Evolutionary conservation across 2,888 invertebrate genomes (phyloP).

Genomic region (Crepidodera aurea): DNA sequence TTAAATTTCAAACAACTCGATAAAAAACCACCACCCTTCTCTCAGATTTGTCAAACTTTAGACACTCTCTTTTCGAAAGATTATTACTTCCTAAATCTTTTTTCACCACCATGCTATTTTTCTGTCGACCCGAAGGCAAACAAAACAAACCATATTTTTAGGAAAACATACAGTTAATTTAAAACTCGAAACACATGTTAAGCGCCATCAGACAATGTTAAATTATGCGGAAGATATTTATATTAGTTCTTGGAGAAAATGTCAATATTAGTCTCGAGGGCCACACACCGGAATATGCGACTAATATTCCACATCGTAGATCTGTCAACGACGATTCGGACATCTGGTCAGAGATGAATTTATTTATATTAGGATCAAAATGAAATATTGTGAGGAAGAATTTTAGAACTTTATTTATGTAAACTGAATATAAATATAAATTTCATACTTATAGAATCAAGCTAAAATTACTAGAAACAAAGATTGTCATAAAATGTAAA

Average conservation of each 20-base stretch:
- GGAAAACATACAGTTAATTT: conserved; percentile 30
- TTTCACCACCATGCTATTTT: background rate
- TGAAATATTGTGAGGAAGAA: too few species aligned
- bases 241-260: conserved; percentile 17
- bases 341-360: conserved; percentile 19
- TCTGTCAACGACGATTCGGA: conserved; percentile 21
- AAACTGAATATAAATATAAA: too few species aligned
- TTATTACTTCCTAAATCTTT: background rate
- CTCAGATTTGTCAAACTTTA: too few species aligned
- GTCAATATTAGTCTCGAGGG: conserved; percentile 14
- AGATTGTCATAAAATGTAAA: too few species aligned
- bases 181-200: conserved; percentile 36
- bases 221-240: conserved; percentile 33
- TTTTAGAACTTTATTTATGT: too few species aligned
- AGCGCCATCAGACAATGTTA: conserved; percentile 31
- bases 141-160: conserved; percentile 7
- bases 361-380: too few species aligned
- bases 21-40: too few species aligned
- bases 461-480: too few species aligned
- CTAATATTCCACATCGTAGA: conserved; percentile 17
- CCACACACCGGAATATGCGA: conserved; percentile 6
- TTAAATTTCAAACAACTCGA: too few species aligned
- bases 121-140: background rate
- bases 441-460: too few species aligned
- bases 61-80: too few species aligned